These are phyloP conservation scores for Felis chaus DNA, from an alignment of 2,113 vertebrate species.

Conservation along the genomic window DNA sequence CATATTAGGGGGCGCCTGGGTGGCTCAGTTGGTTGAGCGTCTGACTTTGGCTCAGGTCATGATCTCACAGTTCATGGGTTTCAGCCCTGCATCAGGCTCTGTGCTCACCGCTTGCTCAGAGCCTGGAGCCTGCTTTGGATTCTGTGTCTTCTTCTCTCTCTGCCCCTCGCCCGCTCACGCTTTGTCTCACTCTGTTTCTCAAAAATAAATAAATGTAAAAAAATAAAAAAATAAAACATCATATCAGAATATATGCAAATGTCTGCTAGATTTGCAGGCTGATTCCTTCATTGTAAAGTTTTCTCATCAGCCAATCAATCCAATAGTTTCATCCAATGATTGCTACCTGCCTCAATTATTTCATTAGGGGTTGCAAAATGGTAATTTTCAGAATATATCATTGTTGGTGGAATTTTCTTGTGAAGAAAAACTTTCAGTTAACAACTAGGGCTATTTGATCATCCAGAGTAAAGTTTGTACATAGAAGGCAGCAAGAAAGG, in stretches of 20 bases:
- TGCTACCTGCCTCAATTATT: conserved; percentile 15
- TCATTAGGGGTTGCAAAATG: neutral
- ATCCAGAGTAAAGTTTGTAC: neutral
- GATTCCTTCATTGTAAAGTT: neutral
- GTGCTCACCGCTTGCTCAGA: no score
- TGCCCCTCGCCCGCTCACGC: no score
- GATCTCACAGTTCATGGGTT: no score
- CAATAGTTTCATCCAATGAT: neutral
- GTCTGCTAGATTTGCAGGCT: neutral
- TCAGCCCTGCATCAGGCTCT: no score
- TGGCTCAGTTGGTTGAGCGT: no score
- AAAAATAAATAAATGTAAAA: no score
- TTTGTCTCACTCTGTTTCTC: no score
- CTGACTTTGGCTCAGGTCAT: no score
- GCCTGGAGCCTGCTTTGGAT: no score
- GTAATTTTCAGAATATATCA: conserved; percentile 36
- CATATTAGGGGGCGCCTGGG: no score
- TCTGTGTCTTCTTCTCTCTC: no score
- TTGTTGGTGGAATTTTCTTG: conserved; percentile 8
- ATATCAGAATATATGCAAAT: neutral
- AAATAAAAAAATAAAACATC: neutral
- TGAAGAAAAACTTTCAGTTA: conserved; percentile 7
- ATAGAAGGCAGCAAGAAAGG: neutral
- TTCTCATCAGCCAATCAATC: neutral
- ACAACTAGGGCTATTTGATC: neutral